These are phyloP conservation scores for Stigmatopora argus DNA, from an alignment of 2,113 vertebrate species.

Conservation along the genomic window DNA sequence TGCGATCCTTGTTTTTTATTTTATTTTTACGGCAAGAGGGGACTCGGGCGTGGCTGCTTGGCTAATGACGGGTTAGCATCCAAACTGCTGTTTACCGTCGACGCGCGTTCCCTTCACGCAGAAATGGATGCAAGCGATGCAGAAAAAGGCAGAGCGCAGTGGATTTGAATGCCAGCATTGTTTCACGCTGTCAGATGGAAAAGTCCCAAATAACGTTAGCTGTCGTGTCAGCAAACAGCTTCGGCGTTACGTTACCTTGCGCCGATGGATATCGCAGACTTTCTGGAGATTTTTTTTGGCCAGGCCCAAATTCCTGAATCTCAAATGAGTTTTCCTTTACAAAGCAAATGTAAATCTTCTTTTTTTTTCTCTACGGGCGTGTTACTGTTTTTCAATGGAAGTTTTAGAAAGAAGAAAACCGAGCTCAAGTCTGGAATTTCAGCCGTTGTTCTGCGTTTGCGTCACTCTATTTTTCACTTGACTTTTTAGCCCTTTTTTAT, in stretches of 20 bases:
- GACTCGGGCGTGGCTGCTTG: constrained; percentile 44
- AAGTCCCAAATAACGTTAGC: background rate
- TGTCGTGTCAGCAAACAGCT: background rate
- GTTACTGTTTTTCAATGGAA: too few relatives aligned
- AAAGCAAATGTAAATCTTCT: background rate
- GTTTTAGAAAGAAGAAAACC: background rate
- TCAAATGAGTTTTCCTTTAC: background rate
- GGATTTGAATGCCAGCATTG: background rate
- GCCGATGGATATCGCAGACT: background rate
- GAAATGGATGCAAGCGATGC: constrained; percentile 30
- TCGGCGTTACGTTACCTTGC: background rate
- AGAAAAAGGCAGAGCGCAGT: constrained; percentile 23
- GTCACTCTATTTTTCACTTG: too few relatives aligned
- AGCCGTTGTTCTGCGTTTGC: too few relatives aligned
- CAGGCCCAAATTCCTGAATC: background rate
- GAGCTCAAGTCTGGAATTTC: background rate
- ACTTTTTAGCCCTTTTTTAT: too few relatives aligned
- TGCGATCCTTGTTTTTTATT: background rate
- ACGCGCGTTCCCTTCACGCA: constrained; percentile 30
- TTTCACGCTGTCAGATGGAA: background rate
- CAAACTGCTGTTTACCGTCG: constrained; percentile 55
- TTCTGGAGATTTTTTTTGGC: background rate
- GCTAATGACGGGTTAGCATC: constrained; percentile 55
- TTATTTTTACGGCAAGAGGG: constrained; percentile 18
- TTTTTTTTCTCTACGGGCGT: background rate